phyloP scores from a whole-genome alignment of 2,113 vertebrate species.

The Neodontobutis hainanensis region DNA sequence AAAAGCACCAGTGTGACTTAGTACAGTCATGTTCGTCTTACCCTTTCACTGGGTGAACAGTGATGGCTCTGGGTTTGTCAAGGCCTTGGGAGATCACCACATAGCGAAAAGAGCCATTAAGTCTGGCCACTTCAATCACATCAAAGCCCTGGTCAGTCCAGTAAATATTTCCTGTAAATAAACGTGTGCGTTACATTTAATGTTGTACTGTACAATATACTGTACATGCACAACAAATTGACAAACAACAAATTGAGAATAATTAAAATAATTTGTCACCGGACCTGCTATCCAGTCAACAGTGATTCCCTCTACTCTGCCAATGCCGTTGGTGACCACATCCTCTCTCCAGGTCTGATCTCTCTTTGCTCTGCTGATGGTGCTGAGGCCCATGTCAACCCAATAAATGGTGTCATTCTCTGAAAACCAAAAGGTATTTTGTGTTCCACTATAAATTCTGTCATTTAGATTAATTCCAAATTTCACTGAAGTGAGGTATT shows the following conservation, averaged over 20 bases:
- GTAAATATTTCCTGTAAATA: slow-evolving; percentile 92
- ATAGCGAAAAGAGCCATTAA: slow-evolving; percentile 97
- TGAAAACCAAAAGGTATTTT: slow-evolving; percentile 7
- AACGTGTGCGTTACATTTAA: not conserved
- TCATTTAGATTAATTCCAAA: slow-evolving; percentile 22
- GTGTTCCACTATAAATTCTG: slow-evolving; percentile 8
- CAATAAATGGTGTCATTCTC: slow-evolving; percentile 98
- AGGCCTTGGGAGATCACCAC: slow-evolving; percentile 96
- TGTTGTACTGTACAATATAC: not conserved
- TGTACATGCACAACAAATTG: not conserved
- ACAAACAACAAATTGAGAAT: no score
- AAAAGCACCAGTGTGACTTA: not conserved
- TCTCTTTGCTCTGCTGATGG: slow-evolving; percentile 93
- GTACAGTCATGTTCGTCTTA: slow-evolving; percentile 61
- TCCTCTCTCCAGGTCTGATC: slow-evolving; percentile 98
- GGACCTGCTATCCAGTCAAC: slow-evolving; percentile 97
- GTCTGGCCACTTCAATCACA: slow-evolving; percentile 95
- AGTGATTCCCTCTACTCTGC: slow-evolving; percentile 94
- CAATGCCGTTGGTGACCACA: slow-evolving; percentile 95
- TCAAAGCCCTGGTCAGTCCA: slow-evolving; percentile 99
- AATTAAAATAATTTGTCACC: not conserved
- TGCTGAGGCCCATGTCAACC: slow-evolving; percentile 97
- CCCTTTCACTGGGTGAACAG: slow-evolving; percentile 94
- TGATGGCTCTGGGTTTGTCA: slow-evolving; percentile 96
- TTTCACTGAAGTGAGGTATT: not conserved